Conservation (phyloP, 1,140 invertebrate genomes). For the Hylaeus volcanicus region DNA sequence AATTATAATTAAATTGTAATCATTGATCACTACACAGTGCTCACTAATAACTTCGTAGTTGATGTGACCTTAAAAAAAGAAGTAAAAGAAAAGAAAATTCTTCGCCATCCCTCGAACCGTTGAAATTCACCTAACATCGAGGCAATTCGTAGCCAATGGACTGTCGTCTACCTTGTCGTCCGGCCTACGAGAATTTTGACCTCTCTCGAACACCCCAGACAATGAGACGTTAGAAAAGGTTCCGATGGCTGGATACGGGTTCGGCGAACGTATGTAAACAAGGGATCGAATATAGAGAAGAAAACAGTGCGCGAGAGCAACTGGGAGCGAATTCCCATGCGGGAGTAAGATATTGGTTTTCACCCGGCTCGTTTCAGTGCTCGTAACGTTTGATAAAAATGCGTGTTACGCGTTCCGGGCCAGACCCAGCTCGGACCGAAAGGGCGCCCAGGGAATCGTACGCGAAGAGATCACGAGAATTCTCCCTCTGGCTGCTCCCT, state of each 20-base stretch:
- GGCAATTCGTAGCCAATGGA: neutral
- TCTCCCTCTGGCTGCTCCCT: conserved; percentile 71
- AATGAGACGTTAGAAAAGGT: conserved; percentile 2
- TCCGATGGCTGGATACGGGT: conserved; percentile 31
- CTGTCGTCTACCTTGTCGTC: neutral
- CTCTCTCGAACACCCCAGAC: neutral
- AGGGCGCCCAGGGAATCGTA: conserved; percentile 78
- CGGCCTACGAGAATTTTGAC: neutral
- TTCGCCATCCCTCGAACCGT: too few species aligned
- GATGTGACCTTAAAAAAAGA: too few species aligned
- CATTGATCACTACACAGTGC: too few species aligned
- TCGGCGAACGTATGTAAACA: conserved; percentile 65
- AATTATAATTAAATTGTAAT: too few species aligned
- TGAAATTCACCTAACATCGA: neutral
- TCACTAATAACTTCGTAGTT: too few species aligned
- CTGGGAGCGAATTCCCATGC: conserved; percentile 70
- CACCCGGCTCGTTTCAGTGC: conserved; percentile 78
- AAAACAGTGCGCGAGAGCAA: conserved; percentile 44
- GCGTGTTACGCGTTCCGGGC: conserved; percentile 78
- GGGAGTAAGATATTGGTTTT: conserved; percentile 80
- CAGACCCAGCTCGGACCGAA: conserved; percentile 74
- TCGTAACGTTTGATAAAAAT: conserved; percentile 81
- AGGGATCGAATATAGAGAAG: conserved; percentile 56
- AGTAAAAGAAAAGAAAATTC: too few species aligned
- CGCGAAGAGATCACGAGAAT: conserved; percentile 79